Evolutionary conservation across 2,113 vertebrate genomes (phyloP), one percentile per base, ranked within the genome.

Genomic region (Mormyrus iriodes): DNA sequence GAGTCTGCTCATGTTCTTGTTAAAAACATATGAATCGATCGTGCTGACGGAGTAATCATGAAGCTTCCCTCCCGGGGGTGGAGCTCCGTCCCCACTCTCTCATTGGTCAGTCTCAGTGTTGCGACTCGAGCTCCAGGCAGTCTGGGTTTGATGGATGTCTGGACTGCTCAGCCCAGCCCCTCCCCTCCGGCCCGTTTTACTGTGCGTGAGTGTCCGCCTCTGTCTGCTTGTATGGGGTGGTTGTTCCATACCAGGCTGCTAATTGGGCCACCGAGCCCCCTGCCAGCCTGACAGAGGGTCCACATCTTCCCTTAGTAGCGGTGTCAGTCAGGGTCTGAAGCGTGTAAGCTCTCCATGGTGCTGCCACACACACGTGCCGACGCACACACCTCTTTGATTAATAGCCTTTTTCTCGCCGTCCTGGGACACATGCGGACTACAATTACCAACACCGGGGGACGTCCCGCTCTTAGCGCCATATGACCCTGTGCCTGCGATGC

Each of bases 221-320:
- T 61, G 9, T 76, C 35, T 39, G 31, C 15, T 76, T 76, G 15
- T 31, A 27, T 46, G 39, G 15, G 79, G n/a, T 12, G 90, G 84
- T 65, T 52, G 55, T 86, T 89, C 88, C 86, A 89, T 88, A 90
- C 91, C 69, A 58, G 19, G 3, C 69, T 4, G 1, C 4, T 39
- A 76, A 76, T 89, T 89, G 48, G 91, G 94, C 93, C 94, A 93
- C 94, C 93, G 92, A 95, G 93, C 90, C 90, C 92, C 90, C 91
- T 93, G 12, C 21, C 21, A 24, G 2, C 9, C 46, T 92, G 90
- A 91, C 91, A 94, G 90, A 89, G 92, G 91, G 92, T 91, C 90
- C 42, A 48, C 21, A 46, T 76, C 69, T 4, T 2, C 31, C 15
- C 27, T 39, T 39, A 13, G 31, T 76, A 31, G 31, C 17, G 31